Evolutionary conservation across 1,140 invertebrate genomes (phyloP).

Genomic region (Atta colombica): DNA sequence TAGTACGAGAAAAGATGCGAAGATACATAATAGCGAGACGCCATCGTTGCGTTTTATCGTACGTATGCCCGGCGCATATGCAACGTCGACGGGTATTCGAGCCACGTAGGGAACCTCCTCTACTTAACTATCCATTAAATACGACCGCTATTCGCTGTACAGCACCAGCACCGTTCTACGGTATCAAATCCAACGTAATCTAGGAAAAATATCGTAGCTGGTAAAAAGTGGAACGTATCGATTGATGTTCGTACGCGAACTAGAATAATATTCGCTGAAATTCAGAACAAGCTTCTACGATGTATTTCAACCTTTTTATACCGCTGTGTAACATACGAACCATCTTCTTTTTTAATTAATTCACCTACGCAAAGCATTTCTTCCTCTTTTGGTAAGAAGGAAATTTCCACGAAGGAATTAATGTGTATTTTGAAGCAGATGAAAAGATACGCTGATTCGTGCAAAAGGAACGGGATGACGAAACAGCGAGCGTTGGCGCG

Average conservation of each 20-base stretch:
- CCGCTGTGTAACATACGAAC: background rate
- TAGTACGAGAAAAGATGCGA: background rate
- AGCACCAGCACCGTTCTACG: conserved; percentile 25
- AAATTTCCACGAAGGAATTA: conserved; percentile 48
- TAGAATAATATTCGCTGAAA: conserved; percentile 49
- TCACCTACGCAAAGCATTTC: conserved; percentile 23
- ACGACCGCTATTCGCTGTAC: conserved; percentile 71
- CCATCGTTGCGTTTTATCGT: conserved; percentile 50
- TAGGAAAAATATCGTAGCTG: conserved; percentile 74
- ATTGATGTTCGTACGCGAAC: conserved; percentile 65
- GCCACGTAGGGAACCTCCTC: conserved; percentile 82
- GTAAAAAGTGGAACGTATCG: conserved; percentile 69
- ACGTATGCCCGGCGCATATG: conserved; percentile 75
- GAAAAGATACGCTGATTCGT: conserved; percentile 29
- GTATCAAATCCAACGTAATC: conserved; percentile 72
- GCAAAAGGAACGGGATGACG: conserved; percentile 30
- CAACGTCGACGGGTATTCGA: conserved; percentile 77
- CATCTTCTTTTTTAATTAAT: conserved; percentile 32
- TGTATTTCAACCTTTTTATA: background rate
- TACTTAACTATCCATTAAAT: conserved; percentile 86
- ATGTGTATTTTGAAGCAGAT: conserved; percentile 52
- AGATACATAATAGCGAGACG: conserved; percentile 3
- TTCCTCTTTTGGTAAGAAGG: background rate
- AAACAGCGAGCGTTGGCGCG: conserved; percentile 50
- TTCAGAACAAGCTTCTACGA: background rate